Conservation (phyloP, 1,140 invertebrate genomes). For the Zaprionus capensis region DNA sequence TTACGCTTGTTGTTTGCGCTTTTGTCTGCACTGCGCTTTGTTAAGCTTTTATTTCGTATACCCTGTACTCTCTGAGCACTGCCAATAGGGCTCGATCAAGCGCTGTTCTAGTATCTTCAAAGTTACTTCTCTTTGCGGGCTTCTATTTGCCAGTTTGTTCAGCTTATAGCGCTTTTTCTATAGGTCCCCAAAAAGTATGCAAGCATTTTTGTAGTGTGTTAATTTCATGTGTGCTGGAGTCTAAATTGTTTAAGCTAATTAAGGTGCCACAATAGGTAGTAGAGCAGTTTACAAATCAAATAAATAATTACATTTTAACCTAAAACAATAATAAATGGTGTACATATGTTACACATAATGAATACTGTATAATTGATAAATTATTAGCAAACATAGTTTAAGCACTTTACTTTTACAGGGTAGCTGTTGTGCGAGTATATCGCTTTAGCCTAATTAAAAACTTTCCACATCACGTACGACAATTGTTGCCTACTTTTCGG, state of each 20-base stretch:
- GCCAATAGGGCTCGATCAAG: background rate
- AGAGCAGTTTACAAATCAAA: too few species aligned
- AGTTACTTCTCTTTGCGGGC: background rate
- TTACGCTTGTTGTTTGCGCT: background rate
- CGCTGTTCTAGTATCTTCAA: background rate
- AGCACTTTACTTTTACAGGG: background rate
- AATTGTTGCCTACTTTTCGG: background rate
- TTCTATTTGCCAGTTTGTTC: background rate
- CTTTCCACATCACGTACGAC: background rate
- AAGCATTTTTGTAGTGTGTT: background rate
- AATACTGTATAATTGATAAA: too few species aligned
- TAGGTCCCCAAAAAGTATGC: background rate
- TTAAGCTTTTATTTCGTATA: background rate
- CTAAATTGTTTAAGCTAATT: too few species aligned
- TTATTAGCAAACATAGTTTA: too few species aligned
- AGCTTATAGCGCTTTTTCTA: background rate
- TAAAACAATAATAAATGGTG: too few species aligned
- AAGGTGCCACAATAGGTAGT: too few species aligned
- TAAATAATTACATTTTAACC: too few species aligned
- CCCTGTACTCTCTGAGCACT: background rate
- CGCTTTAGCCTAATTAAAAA: background rate
- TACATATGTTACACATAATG: too few species aligned
- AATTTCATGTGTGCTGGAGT: too few species aligned
- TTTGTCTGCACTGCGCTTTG: background rate
- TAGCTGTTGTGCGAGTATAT: background rate